Evolutionary conservation across 2,888 invertebrate species (phyloP).

Genomic region (Congeria kusceri): DNA sequence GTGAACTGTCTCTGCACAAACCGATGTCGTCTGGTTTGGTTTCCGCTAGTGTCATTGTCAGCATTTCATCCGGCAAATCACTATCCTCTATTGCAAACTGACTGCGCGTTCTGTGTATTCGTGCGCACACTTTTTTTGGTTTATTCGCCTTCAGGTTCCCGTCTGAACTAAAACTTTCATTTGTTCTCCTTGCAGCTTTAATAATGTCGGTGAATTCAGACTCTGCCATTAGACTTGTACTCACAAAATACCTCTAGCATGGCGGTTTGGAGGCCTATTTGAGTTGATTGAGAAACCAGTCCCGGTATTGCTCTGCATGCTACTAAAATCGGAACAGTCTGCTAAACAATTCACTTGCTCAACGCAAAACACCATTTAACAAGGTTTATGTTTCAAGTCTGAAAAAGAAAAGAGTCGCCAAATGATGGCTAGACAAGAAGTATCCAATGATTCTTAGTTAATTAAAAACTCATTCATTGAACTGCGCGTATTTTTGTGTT

Average conservation of each 20-base stretch:
- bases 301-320: constrained; percentile 53
- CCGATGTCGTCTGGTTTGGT: constrained; percentile 77
- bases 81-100: constrained; percentile 77
- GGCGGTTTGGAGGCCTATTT: constrained; percentile 77
- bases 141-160: constrained; percentile 58
- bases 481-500: too few species aligned
- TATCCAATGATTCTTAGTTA: too few species aligned
- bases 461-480: too few species aligned
- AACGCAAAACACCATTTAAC: constrained; percentile 53
- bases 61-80: constrained; percentile 76
- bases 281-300: constrained; percentile 32
- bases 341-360: constrained; percentile 8
- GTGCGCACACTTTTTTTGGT: constrained; percentile 73
- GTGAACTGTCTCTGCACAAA: constrained; percentile 57
- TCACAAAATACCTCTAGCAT: constrained; percentile 80
- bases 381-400: constrained; percentile 11
- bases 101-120: constrained; percentile 80
- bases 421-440: too few species aligned
- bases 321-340: constrained; percentile 23
- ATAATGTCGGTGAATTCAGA: constrained; percentile 61
- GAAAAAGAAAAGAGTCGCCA: too few species aligned
- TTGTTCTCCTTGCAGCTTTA: constrained; percentile 60
- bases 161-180: constrained; percentile 64
- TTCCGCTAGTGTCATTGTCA: constrained; percentile 77
- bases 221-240: constrained; percentile 38